A percentile compares a stretch with the other conserved stretches of the same genome.
These are phyloP conservation scores for Drosophila dunni DNA, from an alignment of 1,140 invertebrate species.

Conservation along the genomic window DNA sequence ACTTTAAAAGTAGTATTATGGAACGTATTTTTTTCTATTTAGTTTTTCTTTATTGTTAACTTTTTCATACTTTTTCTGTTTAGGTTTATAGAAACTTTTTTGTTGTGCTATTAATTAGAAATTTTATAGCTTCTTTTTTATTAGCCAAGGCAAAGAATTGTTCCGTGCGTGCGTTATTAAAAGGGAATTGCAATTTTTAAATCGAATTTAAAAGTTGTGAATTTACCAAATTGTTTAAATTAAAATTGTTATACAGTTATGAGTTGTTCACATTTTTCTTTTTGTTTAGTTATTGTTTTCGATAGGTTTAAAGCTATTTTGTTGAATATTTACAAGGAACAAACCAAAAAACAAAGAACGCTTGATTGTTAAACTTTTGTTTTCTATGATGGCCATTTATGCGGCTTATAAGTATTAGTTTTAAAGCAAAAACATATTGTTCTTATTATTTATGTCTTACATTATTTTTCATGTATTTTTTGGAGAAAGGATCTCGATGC, in stretches of 20 bases:
- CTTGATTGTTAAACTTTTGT: constrained; percentile 64
- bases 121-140: constrained; percentile 80
- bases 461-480: constrained; percentile 70
- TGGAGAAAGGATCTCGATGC: constrained; percentile 71
- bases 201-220: constrained; percentile 75
- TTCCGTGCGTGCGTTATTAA: constrained; percentile 54
- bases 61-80: constrained; percentile 41
- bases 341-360: constrained; percentile 31
- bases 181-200: constrained; percentile 77
- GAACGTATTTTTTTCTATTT: constrained; percentile 28
- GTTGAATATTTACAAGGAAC: constrained; percentile 51
- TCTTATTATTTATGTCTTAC: constrained; percentile 67
- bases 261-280: constrained; percentile 21
- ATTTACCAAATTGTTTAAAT: constrained; percentile 64
- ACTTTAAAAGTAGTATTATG: constrained; percentile 43
- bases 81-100: constrained; percentile 33
- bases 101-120: constrained; percentile 77
- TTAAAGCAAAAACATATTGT: constrained; percentile 51
- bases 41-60: constrained; percentile 17
- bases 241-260: constrained; percentile 67
- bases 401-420: constrained; percentile 58
- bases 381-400: constrained; percentile 41
- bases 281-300: constrained; percentile 55
- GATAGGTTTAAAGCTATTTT: constrained; percentile 30
- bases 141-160: constrained; percentile 54